phyloP scores from a whole-genome alignment of 2,797 vertebrate genomes.

The Mergus octosetaceus region DNA sequence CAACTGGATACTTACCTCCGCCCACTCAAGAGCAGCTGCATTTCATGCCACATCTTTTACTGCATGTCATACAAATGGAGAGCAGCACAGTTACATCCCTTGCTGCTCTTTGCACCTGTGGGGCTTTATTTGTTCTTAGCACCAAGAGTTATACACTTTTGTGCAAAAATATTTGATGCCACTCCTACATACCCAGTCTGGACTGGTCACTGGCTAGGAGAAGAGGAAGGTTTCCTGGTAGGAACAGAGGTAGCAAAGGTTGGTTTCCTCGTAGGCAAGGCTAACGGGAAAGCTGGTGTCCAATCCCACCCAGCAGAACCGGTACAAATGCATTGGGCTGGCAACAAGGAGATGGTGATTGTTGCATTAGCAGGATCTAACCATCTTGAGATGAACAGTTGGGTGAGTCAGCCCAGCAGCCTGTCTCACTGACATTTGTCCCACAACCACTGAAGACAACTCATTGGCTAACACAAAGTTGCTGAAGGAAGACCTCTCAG shows the following conservation, averaged over 20 bases:
- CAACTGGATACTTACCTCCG: constrained; percentile 21
- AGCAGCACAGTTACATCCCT: not conserved
- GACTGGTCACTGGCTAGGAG: not conserved
- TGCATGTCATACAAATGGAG: constrained; percentile 10
- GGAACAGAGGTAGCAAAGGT: not conserved
- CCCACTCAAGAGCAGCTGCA: not conserved
- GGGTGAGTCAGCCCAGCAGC: not conserved
- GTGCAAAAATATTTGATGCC: not conserved
- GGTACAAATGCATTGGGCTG: not conserved
- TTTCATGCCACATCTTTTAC: not conserved
- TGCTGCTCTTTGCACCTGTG: not conserved
- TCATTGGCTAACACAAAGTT: not conserved
- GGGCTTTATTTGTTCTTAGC: not conserved
- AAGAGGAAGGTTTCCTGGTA: not conserved
- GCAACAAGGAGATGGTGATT: not conserved
- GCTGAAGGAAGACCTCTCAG: not conserved
- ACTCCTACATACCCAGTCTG: not conserved
- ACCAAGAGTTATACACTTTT: not conserved
- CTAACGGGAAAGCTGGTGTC: not conserved
- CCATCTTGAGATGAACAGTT: not conserved
- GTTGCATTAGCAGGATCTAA: not conserved
- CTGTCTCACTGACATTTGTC: not conserved
- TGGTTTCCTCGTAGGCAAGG: not conserved
- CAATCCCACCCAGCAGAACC: not conserved
- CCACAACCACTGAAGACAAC: not conserved